A percentile compares a stretch with the other conserved stretches of the same genome.
Conservation (phyloP, 2,888 invertebrate species). For the Vanessa cardui region DNA sequence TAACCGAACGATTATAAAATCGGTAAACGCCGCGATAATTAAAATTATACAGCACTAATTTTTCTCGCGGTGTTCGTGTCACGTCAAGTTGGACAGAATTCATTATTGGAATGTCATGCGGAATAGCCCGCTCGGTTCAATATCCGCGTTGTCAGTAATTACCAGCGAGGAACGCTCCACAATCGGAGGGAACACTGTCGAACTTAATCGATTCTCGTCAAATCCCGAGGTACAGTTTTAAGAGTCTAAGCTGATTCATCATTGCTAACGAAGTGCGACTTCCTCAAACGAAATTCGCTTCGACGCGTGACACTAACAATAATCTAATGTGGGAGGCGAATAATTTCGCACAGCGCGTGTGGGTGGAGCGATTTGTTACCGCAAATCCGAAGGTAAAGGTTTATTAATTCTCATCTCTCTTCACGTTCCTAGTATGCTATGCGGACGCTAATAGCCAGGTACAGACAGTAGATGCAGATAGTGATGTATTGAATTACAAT, state of each 20-base stretch:
- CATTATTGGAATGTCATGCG: slow-evolving; percentile 71
- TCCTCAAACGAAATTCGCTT: slow-evolving; percentile 31
- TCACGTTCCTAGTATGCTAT: slow-evolving; percentile 36
- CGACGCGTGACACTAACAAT: slow-evolving; percentile 30
- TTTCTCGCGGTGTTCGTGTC: slow-evolving; percentile 58
- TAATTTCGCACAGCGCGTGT: slow-evolving; percentile 48
- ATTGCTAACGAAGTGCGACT: slow-evolving; percentile 35
- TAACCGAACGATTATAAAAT: slow-evolving; percentile 2
- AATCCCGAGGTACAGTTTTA: slow-evolving; percentile 55
- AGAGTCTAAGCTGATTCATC: slow-evolving; percentile 46
- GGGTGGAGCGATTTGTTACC: slow-evolving; percentile 52
- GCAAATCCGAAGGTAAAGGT: slow-evolving; percentile 39
- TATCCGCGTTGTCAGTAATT: slow-evolving; percentile 62
- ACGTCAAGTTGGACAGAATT: slow-evolving; percentile 72
- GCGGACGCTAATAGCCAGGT: slow-evolving; percentile 48
- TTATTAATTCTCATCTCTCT: slow-evolving; percentile 50
- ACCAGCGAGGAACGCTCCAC: slow-evolving; percentile 62
- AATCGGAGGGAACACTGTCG: slow-evolving; percentile 70
- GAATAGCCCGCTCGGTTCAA: slow-evolving; percentile 52
- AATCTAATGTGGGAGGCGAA: slow-evolving; percentile 37
- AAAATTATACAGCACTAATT: slow-evolving; percentile 58
- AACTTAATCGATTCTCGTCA: slow-evolving; percentile 76
- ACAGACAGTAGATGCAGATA: slow-evolving; percentile 59
- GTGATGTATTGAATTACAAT: slow-evolving; percentile 74
- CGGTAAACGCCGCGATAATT: slow-evolving; percentile 47